phyloP scores from a whole-genome alignment of 2,888 invertebrate species.

The Dromius quadrimaculatus region DNA sequence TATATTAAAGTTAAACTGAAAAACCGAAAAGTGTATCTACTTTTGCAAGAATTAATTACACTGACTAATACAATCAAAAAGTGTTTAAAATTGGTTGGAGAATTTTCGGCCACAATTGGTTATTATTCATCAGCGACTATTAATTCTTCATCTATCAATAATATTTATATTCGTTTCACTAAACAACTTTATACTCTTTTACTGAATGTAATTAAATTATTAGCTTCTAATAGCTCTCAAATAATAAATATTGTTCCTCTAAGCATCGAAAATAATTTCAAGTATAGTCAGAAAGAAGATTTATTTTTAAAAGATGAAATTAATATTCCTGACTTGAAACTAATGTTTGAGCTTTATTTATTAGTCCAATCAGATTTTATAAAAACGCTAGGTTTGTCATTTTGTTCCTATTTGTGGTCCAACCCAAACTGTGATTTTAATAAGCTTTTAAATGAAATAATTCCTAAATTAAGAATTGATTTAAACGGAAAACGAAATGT shows the following conservation, averaged over 20 bases:
- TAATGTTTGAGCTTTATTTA: conserved; percentile 43
- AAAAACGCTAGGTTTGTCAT: conserved; percentile 43
- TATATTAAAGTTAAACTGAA: conserved; percentile 14
- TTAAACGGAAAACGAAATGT: conserved; percentile 16
- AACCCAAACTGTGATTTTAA: conserved; percentile 35
- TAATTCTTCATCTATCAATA: conserved; percentile 38
- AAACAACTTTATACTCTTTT: conserved; percentile 40
- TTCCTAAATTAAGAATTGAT: background rate
- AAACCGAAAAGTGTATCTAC: background rate
- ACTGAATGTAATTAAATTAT: conserved; percentile 32
- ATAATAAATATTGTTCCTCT: conserved; percentile 30
- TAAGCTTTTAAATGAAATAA: conserved; percentile 9
- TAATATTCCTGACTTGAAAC: conserved; percentile 42
- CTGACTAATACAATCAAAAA: conserved; percentile 37
- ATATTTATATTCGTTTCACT: conserved; percentile 36
- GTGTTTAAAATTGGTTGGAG: conserved; percentile 37
- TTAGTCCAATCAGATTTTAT: conserved; percentile 46
- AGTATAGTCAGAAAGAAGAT: conserved; percentile 38
- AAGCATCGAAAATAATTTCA: conserved; percentile 42
- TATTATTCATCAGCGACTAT: conserved; percentile 42
- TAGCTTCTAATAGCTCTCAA: conserved; percentile 24
- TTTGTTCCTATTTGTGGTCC: conserved; percentile 40
- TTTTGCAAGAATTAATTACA: conserved; percentile 21
- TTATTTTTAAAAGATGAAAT: conserved; percentile 39
- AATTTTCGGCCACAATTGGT: conserved; percentile 32